Base-by-base conservation (phyloP, 2,113 vertebrate genomes). In the Varanus salvator region DNA sequence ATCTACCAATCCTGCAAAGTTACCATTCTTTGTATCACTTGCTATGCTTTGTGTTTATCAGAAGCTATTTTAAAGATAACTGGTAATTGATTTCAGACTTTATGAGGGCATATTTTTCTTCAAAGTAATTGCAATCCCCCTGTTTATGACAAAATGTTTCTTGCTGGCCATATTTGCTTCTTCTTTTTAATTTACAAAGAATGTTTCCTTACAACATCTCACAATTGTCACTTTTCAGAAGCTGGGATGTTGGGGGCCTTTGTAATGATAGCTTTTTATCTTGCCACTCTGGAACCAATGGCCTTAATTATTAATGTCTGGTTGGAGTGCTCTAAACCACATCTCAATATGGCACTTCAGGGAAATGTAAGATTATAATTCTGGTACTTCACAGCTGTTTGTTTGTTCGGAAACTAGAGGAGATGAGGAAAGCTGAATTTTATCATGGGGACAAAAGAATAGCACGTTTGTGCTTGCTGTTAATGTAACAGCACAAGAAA, bases 231-330 rank as follows among this genome's bases (percentile, higher is more conserved):
- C 83, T 91, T 91, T 94, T 88, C 54, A 84, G 68, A 64, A 80
- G 21, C 76, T 21, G 71, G 72, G 83, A 85, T 69, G 83, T 89
- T 85, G 60, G 68, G 29, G 48, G 86, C 88, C 12, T 93, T 92
- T 94, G 89, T 87, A 88, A 34, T 19, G 87, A 78, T 50, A 75
- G 82, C 27, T 44, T 91, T 92, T 81, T 91, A 94, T 89, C 89
- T 87, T 74, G 78, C 89, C 87, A 80, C 77, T 88, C 91, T 90
- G 89, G 89, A 87, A 89, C 87, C 85, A 94, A 92, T 91, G 84
- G 90, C 93, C 87, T 90, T 91, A 95, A 93, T 89, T 88, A 92
- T 92, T 92, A 92, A 95, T 86, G 71, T 78, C 71, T 86, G 52
- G 69, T 87, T 90, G 77, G 91, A 85, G 86, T 75, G 31, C 52